Evolutionary conservation across 2,888 invertebrate genomes (phyloP), one percentile per base, ranked within the genome.

Genomic region (Chymomyza procnemis): DNA sequence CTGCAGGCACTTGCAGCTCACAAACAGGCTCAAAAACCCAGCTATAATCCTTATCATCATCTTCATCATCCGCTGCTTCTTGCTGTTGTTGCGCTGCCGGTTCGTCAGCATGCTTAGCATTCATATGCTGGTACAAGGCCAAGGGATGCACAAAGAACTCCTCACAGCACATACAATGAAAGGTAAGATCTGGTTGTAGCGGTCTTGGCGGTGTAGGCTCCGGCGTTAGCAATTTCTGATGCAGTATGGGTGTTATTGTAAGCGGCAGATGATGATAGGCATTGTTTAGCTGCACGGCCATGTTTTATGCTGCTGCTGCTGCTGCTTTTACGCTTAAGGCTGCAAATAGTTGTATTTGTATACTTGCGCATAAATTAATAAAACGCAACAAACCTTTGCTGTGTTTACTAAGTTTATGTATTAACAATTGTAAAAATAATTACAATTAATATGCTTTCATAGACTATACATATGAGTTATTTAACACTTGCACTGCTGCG

Each of bases 1-100:
- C 82, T 1, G 73, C 64, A 5, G 71, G 67, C 26, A 79, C 86
- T 12, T 87, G 81, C 59, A 85, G 71, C 68, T 90, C 89, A 72
- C 91, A 91, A 9, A 91, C 87, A 0, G 91, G 91, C 66, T 91
- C 91, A 71, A 91, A 88, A 30, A 91, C 88, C 82, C 89, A 89
- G 61, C 90, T 90, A 48, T 90, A 90, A 61, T 90, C 90, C 60
- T 87, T 85, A 9, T 75, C 72, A 61, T 88, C 87, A 26, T 78
- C 77, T 3, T 74, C 75, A 16, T 76, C 75, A 14, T 85, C 77
- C 9, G 76, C 79, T 2, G 75, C 41, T 0, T 26, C 26, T 70
- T 67, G 26, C 22, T 62, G 60, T 18, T 71, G 58, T n/a, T 69
- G 59, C 12, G 47, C 48, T 55, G 67, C 64, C 3, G 67, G 64